These are phyloP conservation scores for Miniopterus natalensis DNA, from an alignment of 2,113 vertebrate genomes.

Conservation along the genomic window DNA sequence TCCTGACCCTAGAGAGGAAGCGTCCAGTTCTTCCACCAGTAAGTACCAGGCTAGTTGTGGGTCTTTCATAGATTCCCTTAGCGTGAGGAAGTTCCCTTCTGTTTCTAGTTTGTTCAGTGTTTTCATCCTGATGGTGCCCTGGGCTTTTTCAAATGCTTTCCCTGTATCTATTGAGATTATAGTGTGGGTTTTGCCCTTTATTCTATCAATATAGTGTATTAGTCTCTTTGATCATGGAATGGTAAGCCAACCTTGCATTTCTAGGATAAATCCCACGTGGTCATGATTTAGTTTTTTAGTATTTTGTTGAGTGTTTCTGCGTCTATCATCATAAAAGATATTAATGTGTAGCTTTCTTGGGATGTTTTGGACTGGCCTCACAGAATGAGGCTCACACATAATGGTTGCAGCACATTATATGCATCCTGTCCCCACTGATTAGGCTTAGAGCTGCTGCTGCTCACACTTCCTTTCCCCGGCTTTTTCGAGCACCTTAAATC, in stretches of 20 bases:
- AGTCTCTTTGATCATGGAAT: too few relatives aligned
- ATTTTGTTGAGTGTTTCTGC: background rate
- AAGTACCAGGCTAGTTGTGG: background rate
- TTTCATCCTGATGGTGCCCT: background rate
- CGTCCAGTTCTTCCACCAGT: background rate
- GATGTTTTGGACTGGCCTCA: background rate
- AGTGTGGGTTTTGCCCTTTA: background rate
- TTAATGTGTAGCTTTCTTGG: background rate
- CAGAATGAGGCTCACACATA: background rate
- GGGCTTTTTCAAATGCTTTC: background rate
- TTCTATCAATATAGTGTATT: background rate
- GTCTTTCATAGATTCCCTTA: background rate
- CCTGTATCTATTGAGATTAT: background rate
- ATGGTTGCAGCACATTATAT: fast-evolving
- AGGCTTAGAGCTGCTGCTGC: background rate
- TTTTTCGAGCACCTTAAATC: too few relatives aligned
- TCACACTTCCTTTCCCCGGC: background rate
- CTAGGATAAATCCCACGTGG: background rate
- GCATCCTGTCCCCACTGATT: background rate
- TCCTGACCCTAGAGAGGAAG: too few relatives aligned
- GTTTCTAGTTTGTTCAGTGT: background rate
- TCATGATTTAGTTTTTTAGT: background rate
- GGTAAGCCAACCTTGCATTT: background rate
- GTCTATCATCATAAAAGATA: background rate
- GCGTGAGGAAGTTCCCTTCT: background rate